A percentile compares a stretch with the other conserved stretches of the same genome.
Evolutionary conservation across 2,113 vertebrate species (phyloP).

Genomic region (Charina bottae): DNA sequence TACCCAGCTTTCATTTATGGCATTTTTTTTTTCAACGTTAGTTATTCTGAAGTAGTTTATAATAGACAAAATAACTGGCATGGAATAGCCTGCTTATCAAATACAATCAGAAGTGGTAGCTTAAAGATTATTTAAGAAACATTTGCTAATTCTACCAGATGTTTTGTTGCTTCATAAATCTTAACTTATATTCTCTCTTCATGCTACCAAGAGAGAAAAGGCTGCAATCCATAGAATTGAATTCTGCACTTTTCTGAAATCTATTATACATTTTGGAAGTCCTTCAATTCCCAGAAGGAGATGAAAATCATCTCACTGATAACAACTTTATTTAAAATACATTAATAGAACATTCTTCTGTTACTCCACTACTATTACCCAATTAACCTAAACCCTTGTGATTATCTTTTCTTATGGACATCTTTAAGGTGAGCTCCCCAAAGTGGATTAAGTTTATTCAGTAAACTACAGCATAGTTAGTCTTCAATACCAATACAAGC

Average conservation of each 20-base stretch:
- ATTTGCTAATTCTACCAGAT: background rate
- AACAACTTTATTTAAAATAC: background rate
- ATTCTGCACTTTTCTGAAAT: background rate
- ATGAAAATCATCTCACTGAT: background rate
- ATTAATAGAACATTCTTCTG: background rate
- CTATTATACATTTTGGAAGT: background rate
- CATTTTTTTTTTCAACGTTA: background rate
- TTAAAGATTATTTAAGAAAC: background rate
- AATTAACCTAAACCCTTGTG: constrained; percentile 34
- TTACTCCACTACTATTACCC: constrained; percentile 12
- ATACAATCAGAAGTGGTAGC: background rate
- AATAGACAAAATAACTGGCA: background rate
- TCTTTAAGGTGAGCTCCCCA: constrained; percentile 17
- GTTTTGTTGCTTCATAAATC: background rate
- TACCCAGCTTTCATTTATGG: background rate
- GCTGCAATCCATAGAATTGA: background rate
- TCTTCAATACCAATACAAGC: background rate
- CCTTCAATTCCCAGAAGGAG: no score
- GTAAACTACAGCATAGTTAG: background rate
- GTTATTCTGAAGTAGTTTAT: background rate
- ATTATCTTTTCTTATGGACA: background rate
- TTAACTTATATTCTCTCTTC: background rate
- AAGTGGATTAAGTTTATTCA: background rate
- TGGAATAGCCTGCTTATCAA: background rate
- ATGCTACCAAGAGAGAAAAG: background rate